Evolutionary conservation across 2,888 invertebrate genomes (phyloP), one percentile per base, ranked within the genome.

Genomic region (Xanthia togata): DNA sequence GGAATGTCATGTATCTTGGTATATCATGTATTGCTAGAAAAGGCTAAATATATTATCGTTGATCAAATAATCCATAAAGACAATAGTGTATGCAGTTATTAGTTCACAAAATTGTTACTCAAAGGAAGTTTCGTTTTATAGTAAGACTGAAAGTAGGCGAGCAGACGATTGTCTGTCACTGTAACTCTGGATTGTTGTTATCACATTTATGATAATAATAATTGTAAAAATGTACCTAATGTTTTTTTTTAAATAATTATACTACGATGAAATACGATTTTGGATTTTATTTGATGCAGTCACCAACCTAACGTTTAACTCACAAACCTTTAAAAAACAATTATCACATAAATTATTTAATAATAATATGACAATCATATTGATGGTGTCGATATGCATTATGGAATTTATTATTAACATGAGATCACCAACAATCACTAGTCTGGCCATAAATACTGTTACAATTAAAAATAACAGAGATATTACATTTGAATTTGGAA

Each of bases 221-320:
- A 93, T 91, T 95, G 95, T 95, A 95, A 92, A 95, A 94, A 94
- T 94, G 94, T 95, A 95, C 92, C 93, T 94, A 94, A 93, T 88
- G 89, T 88, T 88, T 91, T 94, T 91, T 94, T 93, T 93, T 81
- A 93, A 93, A 92, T 92, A 93, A 94, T 93, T 94, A 94, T 93
- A 94, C 90, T 92, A 91, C 92, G 90, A 94, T 94, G 93, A 94
- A 94, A 91, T 94, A 91, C 89, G 87, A 79, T 73, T 78, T 82
- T 73, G 89, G 87, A 89, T 90, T 87, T 83, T 64, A 76, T 68
- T 81, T 68, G 2, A 53, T 63, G 50, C 17, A 11, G 20, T 50
- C 5, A 53, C 23, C 20, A 68, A 38, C 5, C 23, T 23, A 31
- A n/a, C 11, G 4, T 9, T 35, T 9, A 64, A 26, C 4, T 9